Evolutionary conservation across 2,113 vertebrate species (phyloP).

Genomic region (Rynchops niger): DNA sequence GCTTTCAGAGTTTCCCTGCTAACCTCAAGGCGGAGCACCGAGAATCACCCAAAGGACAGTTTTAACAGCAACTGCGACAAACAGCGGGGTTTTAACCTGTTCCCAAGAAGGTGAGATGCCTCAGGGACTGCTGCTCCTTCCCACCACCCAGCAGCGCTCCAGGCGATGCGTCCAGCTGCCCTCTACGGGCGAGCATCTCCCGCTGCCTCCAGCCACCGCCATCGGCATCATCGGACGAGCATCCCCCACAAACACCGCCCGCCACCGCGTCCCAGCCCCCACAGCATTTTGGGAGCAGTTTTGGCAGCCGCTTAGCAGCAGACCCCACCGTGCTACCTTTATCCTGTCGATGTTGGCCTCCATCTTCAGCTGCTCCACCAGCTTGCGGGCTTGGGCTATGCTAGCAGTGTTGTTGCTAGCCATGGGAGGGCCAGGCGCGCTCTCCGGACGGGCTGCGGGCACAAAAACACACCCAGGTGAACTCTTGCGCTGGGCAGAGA

Average conservation of each 20-base stretch:
- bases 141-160: background rate
- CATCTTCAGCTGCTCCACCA: slow-evolving; percentile 99
- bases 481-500: background rate
- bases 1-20: background rate
- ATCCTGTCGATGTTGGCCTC: slow-evolving; percentile 99
- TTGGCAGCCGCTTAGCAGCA: background rate
- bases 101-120: background rate
- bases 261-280: fast-evolving
- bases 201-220: background rate
- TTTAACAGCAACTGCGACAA: background rate
- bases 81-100: background rate
- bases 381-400: slow-evolving; percentile 96
- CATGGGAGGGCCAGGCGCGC: slow-evolving; percentile 73
- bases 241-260: background rate
- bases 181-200: background rate
- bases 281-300: fast-evolving
- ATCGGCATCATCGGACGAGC: fast-evolving
- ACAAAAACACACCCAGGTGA: background rate
- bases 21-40: background rate
- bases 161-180: background rate
- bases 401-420: slow-evolving; percentile 98
- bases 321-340: slow-evolving; percentile 79
- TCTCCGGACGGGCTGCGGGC: slow-evolving; percentile 25
- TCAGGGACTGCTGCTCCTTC: too few relatives aligned
- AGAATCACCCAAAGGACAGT: background rate